Conservation (phyloP, 2,888 invertebrate genomes). For the Seira musarum region DNA sequence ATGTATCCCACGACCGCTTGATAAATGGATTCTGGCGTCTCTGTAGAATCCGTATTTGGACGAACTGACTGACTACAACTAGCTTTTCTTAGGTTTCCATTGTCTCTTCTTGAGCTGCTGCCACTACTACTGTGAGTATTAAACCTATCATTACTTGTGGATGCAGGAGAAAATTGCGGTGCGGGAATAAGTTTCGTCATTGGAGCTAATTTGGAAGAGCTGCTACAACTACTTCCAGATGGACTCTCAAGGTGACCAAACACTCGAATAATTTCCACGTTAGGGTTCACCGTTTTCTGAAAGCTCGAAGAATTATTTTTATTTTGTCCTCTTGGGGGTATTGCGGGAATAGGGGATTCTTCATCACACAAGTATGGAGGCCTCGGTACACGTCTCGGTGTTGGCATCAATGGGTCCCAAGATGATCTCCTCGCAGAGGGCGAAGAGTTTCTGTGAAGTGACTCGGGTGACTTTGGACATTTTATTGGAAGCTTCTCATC, state of each 20-base stretch:
- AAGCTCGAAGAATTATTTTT: conserved; percentile 24
- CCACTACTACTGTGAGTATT: conserved; percentile 68
- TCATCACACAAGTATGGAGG: conserved; percentile 61
- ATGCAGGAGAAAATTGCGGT: conserved; percentile 50
- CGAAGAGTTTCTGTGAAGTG: conserved; percentile 43
- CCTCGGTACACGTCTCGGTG: conserved; percentile 60
- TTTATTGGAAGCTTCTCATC: conserved; percentile 50
- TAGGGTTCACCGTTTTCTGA: conserved; percentile 56
- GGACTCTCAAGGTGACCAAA: conserved; percentile 65
- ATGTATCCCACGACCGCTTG: conserved; percentile 93
- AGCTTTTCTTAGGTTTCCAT: conserved; percentile 57
- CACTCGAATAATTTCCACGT: conserved; percentile 67
- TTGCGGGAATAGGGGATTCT: conserved; percentile 59
- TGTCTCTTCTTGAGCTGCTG: conserved; percentile 61
- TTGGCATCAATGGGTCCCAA: conserved; percentile 64
- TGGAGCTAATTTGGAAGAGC: conserved; percentile 26
- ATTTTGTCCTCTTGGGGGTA: conserved; percentile 55
- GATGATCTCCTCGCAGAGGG: conserved; percentile 57
- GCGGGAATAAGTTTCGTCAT: conserved; percentile 40
- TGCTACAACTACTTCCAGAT: conserved; percentile 45
- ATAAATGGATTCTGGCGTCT: conserved; percentile 67
- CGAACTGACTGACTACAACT: conserved; percentile 49
- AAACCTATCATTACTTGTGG: conserved; percentile 57
- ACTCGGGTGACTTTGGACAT: conserved; percentile 56
- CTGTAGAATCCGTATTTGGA: conserved; percentile 13